Conservation (phyloP, 2,113 vertebrate genomes). For the Platysternon megacephalum region DNA sequence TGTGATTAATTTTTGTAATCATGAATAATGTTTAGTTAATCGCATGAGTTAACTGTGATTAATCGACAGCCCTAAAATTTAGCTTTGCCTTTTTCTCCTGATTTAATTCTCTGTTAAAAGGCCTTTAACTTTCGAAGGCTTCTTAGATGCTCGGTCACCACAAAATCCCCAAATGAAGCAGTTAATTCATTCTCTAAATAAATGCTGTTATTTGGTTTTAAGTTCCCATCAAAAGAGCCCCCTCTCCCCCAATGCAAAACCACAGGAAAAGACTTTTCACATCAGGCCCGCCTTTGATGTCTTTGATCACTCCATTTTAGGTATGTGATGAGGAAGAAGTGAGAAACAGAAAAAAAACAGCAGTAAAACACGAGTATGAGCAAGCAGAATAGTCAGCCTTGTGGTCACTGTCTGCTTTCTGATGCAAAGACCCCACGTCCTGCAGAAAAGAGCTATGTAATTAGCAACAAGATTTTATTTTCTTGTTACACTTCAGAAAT, state of each 20-base stretch:
- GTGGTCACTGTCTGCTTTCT: background rate
- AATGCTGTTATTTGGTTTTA: background rate
- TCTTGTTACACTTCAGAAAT: background rate
- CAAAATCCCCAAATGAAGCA: background rate
- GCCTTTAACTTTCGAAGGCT: background rate
- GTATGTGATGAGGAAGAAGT: background rate
- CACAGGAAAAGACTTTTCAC: slow-evolving; percentile 53
- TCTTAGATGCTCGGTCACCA: background rate
- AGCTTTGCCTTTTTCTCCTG: fast-evolving
- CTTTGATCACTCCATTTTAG: background rate
- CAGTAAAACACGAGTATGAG: background rate
- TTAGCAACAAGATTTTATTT: background rate
- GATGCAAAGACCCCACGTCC: background rate
- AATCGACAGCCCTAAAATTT: too few relatives aligned
- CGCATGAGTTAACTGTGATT: too few relatives aligned
- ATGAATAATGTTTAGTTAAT: too few relatives aligned
- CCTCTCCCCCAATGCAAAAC: slow-evolving; percentile 25
- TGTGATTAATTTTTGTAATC: too few relatives aligned
- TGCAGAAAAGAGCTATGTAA: background rate
- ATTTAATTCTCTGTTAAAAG: background rate
- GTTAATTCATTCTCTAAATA: background rate
- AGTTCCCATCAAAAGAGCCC: slow-evolving; percentile 26
- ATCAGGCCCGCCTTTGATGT: background rate
- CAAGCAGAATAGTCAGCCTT: slow-evolving; percentile 15
- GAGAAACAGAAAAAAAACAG: background rate